These are phyloP conservation scores for Parnassius apollo DNA, from an alignment of 2,888 invertebrate genomes.

Conservation along the genomic window DNA sequence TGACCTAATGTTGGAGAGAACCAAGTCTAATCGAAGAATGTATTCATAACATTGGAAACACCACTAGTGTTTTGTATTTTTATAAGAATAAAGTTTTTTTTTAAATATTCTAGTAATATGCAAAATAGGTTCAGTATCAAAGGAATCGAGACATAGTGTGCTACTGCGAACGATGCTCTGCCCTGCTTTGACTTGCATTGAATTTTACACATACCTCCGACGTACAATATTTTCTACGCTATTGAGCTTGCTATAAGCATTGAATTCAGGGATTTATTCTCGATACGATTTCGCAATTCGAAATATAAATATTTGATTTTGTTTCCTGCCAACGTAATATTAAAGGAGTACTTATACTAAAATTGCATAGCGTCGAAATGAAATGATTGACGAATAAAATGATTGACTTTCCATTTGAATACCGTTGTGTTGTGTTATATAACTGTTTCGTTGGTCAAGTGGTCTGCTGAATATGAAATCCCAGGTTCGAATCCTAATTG, in stretches of 20 bases:
- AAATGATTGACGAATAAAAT: no score
- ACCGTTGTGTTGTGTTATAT: no score
- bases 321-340: slow-evolving; percentile 4
- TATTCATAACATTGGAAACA: background rate
- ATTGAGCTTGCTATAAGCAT: slow-evolving; percentile 25
- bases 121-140: slow-evolving; percentile 22
- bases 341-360: background rate
- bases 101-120: slow-evolving; percentile 22
- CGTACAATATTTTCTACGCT: slow-evolving; percentile 25
- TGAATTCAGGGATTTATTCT: slow-evolving; percentile 26
- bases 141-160: slow-evolving; percentile 20
- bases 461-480: no score
- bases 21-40: no score
- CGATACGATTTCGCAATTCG: slow-evolving; percentile 21
- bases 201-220: slow-evolving; percentile 23
- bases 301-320: slow-evolving; percentile 24
- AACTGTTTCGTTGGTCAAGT: no score
- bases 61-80: slow-evolving; percentile 4
- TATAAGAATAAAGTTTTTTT: background rate
- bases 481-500: no score
- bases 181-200: slow-evolving; percentile 24
- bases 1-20: no score
- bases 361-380: no score
- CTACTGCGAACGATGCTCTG: slow-evolving; percentile 15
- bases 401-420: no score